Conservation (phyloP, 2,888 invertebrate genomes). For the Luperina nickerlii region DNA sequence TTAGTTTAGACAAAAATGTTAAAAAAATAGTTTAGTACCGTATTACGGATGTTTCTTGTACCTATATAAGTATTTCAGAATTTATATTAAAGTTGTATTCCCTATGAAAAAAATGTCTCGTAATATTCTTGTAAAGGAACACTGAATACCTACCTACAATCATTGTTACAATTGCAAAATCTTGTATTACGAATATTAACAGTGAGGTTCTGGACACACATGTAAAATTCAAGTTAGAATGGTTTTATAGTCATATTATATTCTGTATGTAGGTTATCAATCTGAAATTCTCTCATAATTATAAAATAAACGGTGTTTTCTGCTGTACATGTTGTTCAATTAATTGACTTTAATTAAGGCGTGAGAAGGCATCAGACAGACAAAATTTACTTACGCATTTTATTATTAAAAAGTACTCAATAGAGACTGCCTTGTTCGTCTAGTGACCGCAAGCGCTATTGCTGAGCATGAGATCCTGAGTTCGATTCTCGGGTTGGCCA, state of each 20-base stretch:
- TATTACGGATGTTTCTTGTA: slow-evolving; percentile 84
- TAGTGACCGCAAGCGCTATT: not conserved
- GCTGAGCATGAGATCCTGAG: not conserved
- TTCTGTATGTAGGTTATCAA: slow-evolving; percentile 91
- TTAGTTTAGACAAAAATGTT: slow-evolving; percentile 88
- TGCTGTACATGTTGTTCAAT: slow-evolving; percentile 83
- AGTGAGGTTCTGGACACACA: slow-evolving; percentile 84
- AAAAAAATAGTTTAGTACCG: slow-evolving; percentile 86
- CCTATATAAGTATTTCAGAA: slow-evolving; percentile 82
- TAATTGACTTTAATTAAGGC: slow-evolving; percentile 19
- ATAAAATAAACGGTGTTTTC: slow-evolving; percentile 91
- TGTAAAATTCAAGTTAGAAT: slow-evolving; percentile 89
- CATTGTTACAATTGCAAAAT: slow-evolving; percentile 73
- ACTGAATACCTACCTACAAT: slow-evolving; percentile 75
- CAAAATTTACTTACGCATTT: not conserved
- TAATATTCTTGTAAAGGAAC: slow-evolving; percentile 88
- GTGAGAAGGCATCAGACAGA: not conserved
- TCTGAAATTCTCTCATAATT: slow-evolving; percentile 91
- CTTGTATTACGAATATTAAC: slow-evolving; percentile 73
- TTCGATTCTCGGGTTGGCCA: not conserved
- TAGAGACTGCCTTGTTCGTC: not conserved
- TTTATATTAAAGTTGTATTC: slow-evolving; percentile 85
- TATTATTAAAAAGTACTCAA: not conserved
- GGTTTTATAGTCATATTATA: slow-evolving; percentile 88
- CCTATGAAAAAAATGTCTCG: slow-evolving; percentile 83